These are phyloP conservation scores for Drosophila cognata DNA, from an alignment of 2,888 invertebrate species.

Conservation along the genomic window DNA sequence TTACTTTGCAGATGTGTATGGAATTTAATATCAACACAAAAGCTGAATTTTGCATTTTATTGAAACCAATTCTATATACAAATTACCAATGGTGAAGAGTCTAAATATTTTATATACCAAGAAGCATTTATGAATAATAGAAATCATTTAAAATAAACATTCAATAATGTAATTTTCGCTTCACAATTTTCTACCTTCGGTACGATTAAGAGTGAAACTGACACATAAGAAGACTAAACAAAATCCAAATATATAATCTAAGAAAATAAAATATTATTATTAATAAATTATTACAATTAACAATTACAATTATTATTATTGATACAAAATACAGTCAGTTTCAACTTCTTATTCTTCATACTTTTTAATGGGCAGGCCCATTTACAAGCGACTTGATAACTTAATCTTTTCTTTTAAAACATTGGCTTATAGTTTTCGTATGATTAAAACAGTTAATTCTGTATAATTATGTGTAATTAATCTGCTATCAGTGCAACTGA, in stretches of 20 bases:
- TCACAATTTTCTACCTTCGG: neutral
- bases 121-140: too few species aligned
- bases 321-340: neutral
- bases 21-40: neutral
- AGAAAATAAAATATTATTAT: neutral
- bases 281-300: too few species aligned
- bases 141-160: too few species aligned
- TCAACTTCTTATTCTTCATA: too few species aligned
- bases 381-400: neutral
- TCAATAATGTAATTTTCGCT: too few species aligned
- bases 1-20: neutral
- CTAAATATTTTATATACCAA: neutral
- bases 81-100: neutral
- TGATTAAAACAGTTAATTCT: neutral
- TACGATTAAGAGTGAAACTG: too few species aligned
- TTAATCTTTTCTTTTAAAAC: neutral
- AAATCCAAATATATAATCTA: neutral
- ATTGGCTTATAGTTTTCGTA: neutral
- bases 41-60: too few species aligned
- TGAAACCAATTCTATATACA: neutral
- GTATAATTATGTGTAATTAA: neutral
- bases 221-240: neutral
- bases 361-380: neutral
- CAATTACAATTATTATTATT: neutral
- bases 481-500: neutral